Base-by-base conservation (phyloP, 2,797 vertebrate genomes). In the Amblyopsis hoosieri region DNA sequence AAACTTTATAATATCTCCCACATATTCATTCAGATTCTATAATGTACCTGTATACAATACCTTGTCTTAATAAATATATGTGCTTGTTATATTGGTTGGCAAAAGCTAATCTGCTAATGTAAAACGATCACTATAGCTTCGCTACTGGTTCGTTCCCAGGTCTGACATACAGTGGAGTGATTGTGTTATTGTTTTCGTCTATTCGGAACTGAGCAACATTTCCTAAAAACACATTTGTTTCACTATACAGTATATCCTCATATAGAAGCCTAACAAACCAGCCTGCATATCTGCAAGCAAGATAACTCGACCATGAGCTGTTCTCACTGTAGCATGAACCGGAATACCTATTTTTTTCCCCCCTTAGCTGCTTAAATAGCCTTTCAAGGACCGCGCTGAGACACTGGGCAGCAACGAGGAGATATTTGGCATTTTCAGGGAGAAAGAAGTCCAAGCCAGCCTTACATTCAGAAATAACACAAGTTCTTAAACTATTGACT, bases 401-500 rank as follows among this genome's bases (percentile, higher is more conserved):
- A 85, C 83, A 82, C 79, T 71, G 88, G 85, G 81, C 77, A 85
- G 83, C 81, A 66, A 66, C 54, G 65, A 86, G 78, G 81, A 91
- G 86, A 90, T 91, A 86, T 90, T 86, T 90, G 88, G 86, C 87
- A 91, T 92, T 92, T 92, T 91, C 90, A 90, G 89, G 89, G 84
- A 89, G 84, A 84, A 87, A 90, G 89, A 89, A 91, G 85, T 85
- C 87, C 75, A 82, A 86, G 88, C 88, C 90, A 87, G 88, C 91
- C 89, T 92, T 89, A 91, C 85, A 89, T 91, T 93, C 90, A 92
- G 88, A 92, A 91, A 91, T 91, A 93, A 93, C 92, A 93, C 86
- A 82, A 90, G 90, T 92, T 93, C 92, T 93, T 93, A 93, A 93
- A 94, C 92, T 93, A 93, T 93, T 91, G 92, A 93, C 91, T 90